Conservation (phyloP, 23 tunicate species). For the Ascidia mentula region DNA sequence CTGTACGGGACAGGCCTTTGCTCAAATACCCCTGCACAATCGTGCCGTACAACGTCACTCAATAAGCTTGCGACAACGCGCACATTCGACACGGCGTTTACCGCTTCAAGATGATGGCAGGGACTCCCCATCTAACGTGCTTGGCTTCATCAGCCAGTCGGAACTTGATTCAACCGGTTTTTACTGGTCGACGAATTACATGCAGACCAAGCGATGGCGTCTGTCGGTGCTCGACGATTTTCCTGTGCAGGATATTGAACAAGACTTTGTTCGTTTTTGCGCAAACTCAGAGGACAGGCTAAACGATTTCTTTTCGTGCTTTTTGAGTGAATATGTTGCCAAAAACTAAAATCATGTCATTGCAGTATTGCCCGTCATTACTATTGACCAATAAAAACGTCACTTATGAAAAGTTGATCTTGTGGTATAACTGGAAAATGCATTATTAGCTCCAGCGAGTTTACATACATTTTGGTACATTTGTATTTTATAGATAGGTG, state of each 20-base stretch:
- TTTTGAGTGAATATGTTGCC: neutral
- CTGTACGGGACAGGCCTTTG: conserved; percentile 59
- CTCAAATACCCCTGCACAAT: conserved; percentile 34
- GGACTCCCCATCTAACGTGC: neutral
- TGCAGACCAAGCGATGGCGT: conserved; percentile 74
- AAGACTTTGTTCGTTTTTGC: conserved; percentile 62
- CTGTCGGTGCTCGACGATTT: conserved; percentile 37
- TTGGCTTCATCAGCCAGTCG: neutral
- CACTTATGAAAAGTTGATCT: no score
- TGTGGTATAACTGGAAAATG: no score
- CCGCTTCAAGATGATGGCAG: neutral
- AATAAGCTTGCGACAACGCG: conserved; percentile 17
- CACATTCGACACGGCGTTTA: neutral
- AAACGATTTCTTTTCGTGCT: neutral
- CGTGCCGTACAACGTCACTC: conserved; percentile 43
- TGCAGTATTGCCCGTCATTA: no score
- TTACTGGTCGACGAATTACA: conserved; percentile 67
- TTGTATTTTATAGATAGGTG: no score
- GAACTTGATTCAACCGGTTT: conserved; percentile 61
- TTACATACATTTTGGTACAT: no score
- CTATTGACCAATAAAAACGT: no score
- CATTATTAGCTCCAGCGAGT: no score
- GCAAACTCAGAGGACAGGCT: conserved; percentile 11
- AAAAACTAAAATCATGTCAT: neutral
- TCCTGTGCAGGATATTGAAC: conserved; percentile 23